Conservation (phyloP, 2,113 vertebrate species). For the human region DNA sequence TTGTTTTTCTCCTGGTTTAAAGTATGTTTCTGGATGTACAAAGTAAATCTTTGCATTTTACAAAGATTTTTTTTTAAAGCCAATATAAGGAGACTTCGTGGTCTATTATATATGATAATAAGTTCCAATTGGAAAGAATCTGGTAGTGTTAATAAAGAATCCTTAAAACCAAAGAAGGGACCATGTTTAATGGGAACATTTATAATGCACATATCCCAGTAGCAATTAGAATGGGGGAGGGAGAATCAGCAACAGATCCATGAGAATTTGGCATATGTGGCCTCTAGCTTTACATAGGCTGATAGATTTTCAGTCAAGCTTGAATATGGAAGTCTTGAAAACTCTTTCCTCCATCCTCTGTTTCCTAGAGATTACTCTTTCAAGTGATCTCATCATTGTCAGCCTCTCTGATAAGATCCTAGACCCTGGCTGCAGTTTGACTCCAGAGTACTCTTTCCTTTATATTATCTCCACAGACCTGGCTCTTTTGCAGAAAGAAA, state of each 20-base stretch:
- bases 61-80: neutral
- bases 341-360: neutral
- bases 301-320: neutral
- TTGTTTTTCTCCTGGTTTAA: constrained; percentile 37
- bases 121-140: neutral
- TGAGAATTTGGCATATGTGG: neutral
- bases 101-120: neutral
- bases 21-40: neutral
- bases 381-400: neutral
- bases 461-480: neutral
- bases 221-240: neutral
- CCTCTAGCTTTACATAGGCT: neutral
- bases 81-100: neutral
- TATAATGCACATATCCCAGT: neutral
- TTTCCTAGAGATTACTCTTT: neutral
- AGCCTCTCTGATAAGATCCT: neutral
- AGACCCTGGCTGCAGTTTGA: neutral
- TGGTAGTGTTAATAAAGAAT: neutral
- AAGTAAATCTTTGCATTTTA: neutral
- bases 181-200: neutral
- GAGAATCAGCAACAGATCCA: neutral
- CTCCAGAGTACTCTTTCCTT: neutral
- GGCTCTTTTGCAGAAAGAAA: neutral
- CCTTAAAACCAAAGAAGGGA: neutral
- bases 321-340: neutral